phyloP scores from a whole-genome alignment of 1,140 invertebrate genomes.

The Dufourea novaeangliae region DNA sequence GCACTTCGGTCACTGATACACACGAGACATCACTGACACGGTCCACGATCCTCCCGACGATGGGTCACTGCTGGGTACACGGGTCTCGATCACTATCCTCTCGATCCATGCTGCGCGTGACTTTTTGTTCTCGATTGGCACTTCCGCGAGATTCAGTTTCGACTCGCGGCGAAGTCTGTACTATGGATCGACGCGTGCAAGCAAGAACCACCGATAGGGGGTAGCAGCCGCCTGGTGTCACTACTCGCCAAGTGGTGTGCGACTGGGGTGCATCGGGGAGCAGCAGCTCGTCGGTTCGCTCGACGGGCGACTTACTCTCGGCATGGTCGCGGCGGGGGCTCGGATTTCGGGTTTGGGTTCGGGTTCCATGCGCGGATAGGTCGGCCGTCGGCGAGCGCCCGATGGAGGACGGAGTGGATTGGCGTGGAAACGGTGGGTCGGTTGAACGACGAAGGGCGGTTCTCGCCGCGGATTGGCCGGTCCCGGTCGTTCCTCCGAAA shows the following conservation, averaged over 20 bases:
- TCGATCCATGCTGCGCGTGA: conserved; percentile 3
- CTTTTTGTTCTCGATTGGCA: no score
- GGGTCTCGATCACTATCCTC: conserved; percentile 35
- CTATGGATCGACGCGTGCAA: neutral
- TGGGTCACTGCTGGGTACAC: neutral
- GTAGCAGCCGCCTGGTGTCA: neutral
- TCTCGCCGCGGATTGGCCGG: conserved; percentile 69
- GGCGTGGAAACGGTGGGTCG: conserved; percentile 54
- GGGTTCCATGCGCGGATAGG: conserved; percentile 25
- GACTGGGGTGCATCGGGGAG: conserved; percentile 59
- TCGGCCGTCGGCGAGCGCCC: conserved; percentile 12
- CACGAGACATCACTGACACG: conserved; percentile 18
- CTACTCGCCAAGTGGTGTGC: conserved; percentile 57
- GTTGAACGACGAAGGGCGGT: conserved; percentile 47
- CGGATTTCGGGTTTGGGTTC: conserved; percentile 29
- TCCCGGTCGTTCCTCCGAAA: conserved; percentile 65
- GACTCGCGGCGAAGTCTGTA: neutral
- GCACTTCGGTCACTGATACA: neutral
- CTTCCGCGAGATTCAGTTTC: no score
- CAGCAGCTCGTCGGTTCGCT: conserved; percentile 38
- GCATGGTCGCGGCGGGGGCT: conserved; percentile 30
- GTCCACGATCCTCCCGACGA: neutral
- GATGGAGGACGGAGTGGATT: conserved; percentile 41
- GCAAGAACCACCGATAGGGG: neutral
- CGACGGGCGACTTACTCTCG: conserved; percentile 52